Evolutionary conservation across 2,888 invertebrate genomes (phyloP), one percentile per base, ranked within the genome.

Genomic region (Melipona bicolor): DNA sequence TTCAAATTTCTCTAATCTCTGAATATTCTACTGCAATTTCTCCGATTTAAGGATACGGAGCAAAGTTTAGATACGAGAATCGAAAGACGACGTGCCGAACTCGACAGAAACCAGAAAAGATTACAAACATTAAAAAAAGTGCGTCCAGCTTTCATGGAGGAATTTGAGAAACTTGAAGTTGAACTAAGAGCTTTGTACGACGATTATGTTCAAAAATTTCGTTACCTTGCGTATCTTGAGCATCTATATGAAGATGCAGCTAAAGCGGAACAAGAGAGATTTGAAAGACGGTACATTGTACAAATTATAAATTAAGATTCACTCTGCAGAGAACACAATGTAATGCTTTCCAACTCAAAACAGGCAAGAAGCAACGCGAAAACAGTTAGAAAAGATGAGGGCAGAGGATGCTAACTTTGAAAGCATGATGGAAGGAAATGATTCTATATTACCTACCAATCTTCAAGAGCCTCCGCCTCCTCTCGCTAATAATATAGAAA

Each of bases 61-160:
- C 97, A 97, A 52, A 98, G 97, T 86, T 95, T 99, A 3, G 98
- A 98, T 92, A 96, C 97, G 17, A 99, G 99, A 95, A 97, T 99
- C 80, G 99, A 99, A 93, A 97, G 99, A 81, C 97, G 98, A 88
- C 96, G 96, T 88, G 96, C 97, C 0, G 99, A 99, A 93, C 95
- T 99, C 87, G 98, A 98, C 90, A 96, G 99, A 75, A 98, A 98
- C 87, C 98, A 98, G 94, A 99, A 99, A 94, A 96, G 99, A 56
- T 95, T 99, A 69, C 97, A 98, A 91, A 98, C 99, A 0, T 95
- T 99, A 89, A 98, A 98, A 95, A 99, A 98, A 96, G 99, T 99
- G 86, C 97, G 98, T 73, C 99, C 99, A 0, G 99, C 99, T 0
- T 99, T 99, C 94, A 97, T 99, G 96, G 98, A 99, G 91, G 99